Percentiles rank a stretch among this genome's conserved stretches.
phyloP scores from a whole-genome alignment of 2,888 invertebrate genomes.

The Alloplasta piceator region DNA sequence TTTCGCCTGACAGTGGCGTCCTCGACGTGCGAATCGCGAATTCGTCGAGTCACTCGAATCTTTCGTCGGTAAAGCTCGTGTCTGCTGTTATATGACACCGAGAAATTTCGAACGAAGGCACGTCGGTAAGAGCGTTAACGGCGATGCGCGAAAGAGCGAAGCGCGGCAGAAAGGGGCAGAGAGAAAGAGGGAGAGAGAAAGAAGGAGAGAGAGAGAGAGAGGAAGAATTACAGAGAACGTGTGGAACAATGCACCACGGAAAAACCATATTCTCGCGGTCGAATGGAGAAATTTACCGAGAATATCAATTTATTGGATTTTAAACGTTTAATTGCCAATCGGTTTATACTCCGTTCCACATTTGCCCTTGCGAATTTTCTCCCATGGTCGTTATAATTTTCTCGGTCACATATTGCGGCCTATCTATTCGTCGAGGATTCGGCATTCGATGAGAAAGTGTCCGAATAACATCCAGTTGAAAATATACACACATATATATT shows the following conservation, averaged over 20 bases:
- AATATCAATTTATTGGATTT: slow-evolving; percentile 77
- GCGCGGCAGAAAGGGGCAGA: background rate
- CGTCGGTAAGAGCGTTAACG: slow-evolving; percentile 67
- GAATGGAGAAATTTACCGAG: slow-evolving; percentile 72
- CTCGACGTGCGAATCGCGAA: slow-evolving; percentile 71
- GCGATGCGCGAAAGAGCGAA: background rate
- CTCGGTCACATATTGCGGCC: slow-evolving; percentile 46
- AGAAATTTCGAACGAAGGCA: slow-evolving; percentile 19
- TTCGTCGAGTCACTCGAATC: slow-evolving; percentile 61
- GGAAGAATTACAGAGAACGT: slow-evolving; percentile 22
- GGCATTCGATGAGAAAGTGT: slow-evolving; percentile 49
- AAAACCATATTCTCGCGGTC: slow-evolving; percentile 52
- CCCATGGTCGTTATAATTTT: slow-evolving; percentile 57
- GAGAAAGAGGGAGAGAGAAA: slow-evolving; percentile 6
- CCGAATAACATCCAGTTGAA: slow-evolving; percentile 32
- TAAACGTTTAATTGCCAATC: slow-evolving; percentile 77
- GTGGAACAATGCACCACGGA: slow-evolving; percentile 42
- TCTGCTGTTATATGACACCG: slow-evolving; percentile 37
- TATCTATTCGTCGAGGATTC: background rate
- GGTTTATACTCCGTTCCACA: slow-evolving; percentile 66
- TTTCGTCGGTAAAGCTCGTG: slow-evolving; percentile 71
- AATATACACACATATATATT: slow-evolving; percentile 10
- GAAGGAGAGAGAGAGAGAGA: slow-evolving; percentile 63
- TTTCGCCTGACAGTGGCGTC: slow-evolving; percentile 74
- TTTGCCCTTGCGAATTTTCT: slow-evolving; percentile 62